Conservation (phyloP, 2,888 invertebrate genomes). For the Orthosia gothica region DNA sequence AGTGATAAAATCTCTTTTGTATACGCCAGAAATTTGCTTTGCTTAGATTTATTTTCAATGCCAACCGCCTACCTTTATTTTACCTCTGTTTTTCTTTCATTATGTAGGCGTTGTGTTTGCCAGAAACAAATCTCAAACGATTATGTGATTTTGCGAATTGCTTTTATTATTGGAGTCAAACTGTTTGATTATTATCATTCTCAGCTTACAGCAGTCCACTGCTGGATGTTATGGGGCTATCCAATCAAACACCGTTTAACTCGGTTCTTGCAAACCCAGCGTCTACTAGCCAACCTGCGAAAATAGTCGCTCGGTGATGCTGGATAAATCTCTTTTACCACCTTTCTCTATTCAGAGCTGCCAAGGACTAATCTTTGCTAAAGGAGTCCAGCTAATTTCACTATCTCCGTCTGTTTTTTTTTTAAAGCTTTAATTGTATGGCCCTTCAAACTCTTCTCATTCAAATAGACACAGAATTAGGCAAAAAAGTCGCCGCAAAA, state of each 20-base stretch:
- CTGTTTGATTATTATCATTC: background rate
- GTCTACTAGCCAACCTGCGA: background rate
- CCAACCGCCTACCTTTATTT: background rate
- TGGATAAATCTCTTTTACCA: too few species aligned
- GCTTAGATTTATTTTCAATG: background rate
- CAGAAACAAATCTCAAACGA: background rate
- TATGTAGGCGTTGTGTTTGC: background rate
- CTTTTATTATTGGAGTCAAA: too few species aligned
- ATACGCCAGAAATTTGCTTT: slow-evolving; percentile 6
- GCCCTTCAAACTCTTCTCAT: background rate
- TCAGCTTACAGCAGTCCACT: background rate
- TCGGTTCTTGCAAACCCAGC: background rate
- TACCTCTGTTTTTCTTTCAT: slow-evolving; percentile 5
- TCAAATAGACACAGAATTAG: background rate
- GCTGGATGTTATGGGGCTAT: too few species aligned
- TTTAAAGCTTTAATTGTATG: too few species aligned
- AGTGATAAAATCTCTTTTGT: slow-evolving; percentile 28
- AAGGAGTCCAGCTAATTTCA: too few species aligned
- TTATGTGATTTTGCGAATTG: background rate
- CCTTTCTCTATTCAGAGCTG: too few species aligned
- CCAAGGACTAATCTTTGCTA: too few species aligned
- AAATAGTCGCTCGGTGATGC: background rate
- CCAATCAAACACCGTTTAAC: too few species aligned
- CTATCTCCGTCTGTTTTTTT: too few species aligned
- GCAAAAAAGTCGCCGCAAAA: slow-evolving; percentile 16